Conservation (phyloP, 2,113 vertebrate genomes). For the Beaufortia kweichowensis region DNA sequence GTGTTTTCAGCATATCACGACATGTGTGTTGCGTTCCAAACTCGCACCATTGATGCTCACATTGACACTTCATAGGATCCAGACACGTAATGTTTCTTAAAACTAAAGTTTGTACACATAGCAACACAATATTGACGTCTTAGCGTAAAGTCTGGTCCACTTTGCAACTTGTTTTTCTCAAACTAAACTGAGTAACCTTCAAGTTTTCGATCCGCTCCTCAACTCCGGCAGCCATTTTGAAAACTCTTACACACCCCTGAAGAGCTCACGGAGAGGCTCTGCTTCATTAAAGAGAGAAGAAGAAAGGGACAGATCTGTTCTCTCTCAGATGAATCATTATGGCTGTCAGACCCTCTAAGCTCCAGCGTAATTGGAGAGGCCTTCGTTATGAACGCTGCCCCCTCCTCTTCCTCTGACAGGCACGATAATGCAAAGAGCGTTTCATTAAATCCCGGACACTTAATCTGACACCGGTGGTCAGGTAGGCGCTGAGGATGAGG, state of each 20-base stretch:
- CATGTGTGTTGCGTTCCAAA: too few relatives aligned
- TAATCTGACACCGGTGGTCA: slow-evolving; percentile 73
- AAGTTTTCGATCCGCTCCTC: background rate
- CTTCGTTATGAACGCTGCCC: slow-evolving; percentile 74
- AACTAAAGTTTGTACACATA: too few relatives aligned
- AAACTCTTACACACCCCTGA: background rate
- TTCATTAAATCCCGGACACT: slow-evolving; percentile 82
- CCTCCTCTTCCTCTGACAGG: slow-evolving; percentile 68
- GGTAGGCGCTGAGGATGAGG: slow-evolving; percentile 63
- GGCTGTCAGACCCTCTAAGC: slow-evolving; percentile 80
- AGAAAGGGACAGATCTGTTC: background rate
- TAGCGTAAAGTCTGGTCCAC: too few relatives aligned
- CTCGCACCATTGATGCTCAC: too few relatives aligned
- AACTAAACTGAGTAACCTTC: background rate
- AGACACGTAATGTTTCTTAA: too few relatives aligned
- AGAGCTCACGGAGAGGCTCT: background rate
- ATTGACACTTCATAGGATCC: too few relatives aligned
- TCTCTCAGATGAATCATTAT: slow-evolving; percentile 77
- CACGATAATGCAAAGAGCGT: slow-evolving; percentile 83
- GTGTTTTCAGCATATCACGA: too few relatives aligned
- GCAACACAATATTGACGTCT: too few relatives aligned
- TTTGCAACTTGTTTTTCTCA: too few relatives aligned
- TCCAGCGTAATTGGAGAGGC: slow-evolving; percentile 80
- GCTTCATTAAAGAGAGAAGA: slow-evolving; percentile 42
- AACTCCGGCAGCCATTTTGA: slow-evolving; percentile 45